A percentile compares a stretch with the other conserved stretches of the same genome.
These are phyloP conservation scores for Masnerella sp. DNA, from an alignment of 2,888 invertebrate species.

Conservation along the genomic window DNA sequence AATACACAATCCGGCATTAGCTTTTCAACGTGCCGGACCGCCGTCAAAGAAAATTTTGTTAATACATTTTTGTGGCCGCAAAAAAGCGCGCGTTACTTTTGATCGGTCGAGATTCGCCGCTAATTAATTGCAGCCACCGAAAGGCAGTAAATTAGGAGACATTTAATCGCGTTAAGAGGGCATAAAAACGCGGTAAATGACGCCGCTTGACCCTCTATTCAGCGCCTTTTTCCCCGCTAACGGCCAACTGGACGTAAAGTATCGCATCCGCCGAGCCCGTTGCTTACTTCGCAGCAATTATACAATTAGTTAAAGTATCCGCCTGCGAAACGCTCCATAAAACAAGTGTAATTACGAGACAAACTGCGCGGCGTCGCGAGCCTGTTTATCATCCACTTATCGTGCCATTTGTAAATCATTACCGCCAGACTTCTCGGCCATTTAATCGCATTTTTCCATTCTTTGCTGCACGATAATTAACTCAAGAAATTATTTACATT, in stretches of 20 bases:
- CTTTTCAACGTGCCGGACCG: conserved; percentile 29
- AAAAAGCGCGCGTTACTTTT: conserved; percentile 4
- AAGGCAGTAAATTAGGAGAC: conserved; percentile 53
- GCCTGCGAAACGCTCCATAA: conserved; percentile 75
- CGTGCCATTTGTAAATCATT: conserved; percentile 29
- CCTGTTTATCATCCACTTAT: conserved; percentile 50
- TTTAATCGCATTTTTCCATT: background rate
- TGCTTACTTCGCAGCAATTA: conserved; percentile 73
- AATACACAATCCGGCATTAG: conserved; percentile 50
- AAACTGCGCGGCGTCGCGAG: conserved; percentile 55
- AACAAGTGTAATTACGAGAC: conserved; percentile 72
- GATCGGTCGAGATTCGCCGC: conserved; percentile 7
- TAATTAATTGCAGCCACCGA: conserved; percentile 52
- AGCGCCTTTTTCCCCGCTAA: conserved; percentile 53
- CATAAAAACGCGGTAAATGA: conserved; percentile 53
- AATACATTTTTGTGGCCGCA: background rate
- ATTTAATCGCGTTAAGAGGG: conserved; percentile 51
- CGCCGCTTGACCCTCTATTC: conserved; percentile 61
- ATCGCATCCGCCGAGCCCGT: conserved; percentile 65
- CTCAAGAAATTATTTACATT: too few species aligned
- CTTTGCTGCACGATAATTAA: too few species aligned
- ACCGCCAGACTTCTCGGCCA: too few species aligned
- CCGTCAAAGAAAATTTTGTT: conserved; percentile 6
- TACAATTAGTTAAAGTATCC: conserved; percentile 77
- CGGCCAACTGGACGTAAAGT: conserved; percentile 65